phyloP scores from a whole-genome alignment of 1,140 invertebrate genomes.

The Drosophila rhopaloa region DNA sequence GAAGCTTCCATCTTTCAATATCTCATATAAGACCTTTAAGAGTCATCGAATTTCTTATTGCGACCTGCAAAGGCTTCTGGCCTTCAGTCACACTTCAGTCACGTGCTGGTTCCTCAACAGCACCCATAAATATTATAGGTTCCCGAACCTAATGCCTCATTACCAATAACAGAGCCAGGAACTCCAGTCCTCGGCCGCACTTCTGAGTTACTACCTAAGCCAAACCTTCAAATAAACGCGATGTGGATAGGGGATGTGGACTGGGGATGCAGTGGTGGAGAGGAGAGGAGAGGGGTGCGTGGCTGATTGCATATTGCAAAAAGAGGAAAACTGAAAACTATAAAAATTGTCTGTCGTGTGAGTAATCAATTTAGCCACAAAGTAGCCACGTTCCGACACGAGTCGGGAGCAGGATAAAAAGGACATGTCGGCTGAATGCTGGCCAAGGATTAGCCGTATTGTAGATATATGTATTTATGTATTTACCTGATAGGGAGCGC shows the following conservation, averaged over 20 bases:
- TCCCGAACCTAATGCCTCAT: slow-evolving; percentile 38
- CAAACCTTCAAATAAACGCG: slow-evolving; percentile 29
- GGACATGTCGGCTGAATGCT: slow-evolving; percentile 65
- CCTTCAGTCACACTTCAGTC: slow-evolving; percentile 63
- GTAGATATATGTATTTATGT: slow-evolving; percentile 5
- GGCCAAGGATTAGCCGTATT: slow-evolving; percentile 68
- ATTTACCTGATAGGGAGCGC: slow-evolving; percentile 81
- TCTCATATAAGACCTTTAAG: background rate
- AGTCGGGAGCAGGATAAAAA: slow-evolving; percentile 26
- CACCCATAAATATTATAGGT: slow-evolving; percentile 42
- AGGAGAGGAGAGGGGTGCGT: slow-evolving; percentile 10
- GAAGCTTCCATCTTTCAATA: background rate
- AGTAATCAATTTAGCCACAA: slow-evolving; percentile 81
- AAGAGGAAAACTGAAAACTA: slow-evolving; percentile 30
- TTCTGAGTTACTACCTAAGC: slow-evolving; percentile 39
- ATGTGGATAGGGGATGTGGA: slow-evolving; percentile 22
- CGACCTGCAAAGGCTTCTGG: background rate
- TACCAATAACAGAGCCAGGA: slow-evolving; percentile 27
- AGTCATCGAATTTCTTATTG: slow-evolving; percentile 8
- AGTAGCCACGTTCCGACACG: slow-evolving; percentile 77
- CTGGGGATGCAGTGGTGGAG: slow-evolving; percentile 22
- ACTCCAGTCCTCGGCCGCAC: slow-evolving; percentile 21
- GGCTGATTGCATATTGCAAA: slow-evolving; percentile 44
- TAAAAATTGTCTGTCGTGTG: slow-evolving; percentile 60
- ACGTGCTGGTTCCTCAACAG: slow-evolving; percentile 58